Conservation (phyloP, 1,140 invertebrate genomes). For the Solen grandis region DNA sequence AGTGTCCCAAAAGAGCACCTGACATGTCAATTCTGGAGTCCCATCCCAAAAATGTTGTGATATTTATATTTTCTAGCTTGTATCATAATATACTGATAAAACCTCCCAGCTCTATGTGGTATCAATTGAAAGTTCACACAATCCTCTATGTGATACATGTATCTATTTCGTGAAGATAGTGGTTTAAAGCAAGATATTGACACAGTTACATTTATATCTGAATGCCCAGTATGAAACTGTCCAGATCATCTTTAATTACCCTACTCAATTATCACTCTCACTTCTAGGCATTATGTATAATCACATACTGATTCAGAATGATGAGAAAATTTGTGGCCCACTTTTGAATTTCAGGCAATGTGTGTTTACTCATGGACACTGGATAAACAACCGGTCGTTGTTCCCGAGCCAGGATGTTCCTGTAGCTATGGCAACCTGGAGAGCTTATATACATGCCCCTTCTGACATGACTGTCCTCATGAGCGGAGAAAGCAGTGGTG, state of each 20-base stretch:
- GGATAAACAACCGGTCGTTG: slow-evolving; percentile 81
- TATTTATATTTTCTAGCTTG: no score
- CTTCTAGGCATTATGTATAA: neutral
- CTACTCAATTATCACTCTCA: neutral
- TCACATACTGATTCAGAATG: neutral
- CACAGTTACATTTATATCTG: no score
- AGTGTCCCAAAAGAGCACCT: no score
- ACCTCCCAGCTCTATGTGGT: no score
- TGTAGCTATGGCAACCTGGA: slow-evolving; percentile 81
- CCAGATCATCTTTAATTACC: neutral
- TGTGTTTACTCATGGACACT: slow-evolving; percentile 80
- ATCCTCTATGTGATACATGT: no score
- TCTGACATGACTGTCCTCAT: slow-evolving; percentile 73
- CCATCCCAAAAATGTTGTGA: no score
- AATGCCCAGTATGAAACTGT: neutral
- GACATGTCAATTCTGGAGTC: no score
- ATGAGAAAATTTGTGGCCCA: neutral
- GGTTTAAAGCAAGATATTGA: no score
- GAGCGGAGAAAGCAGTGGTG: slow-evolving; percentile 78
- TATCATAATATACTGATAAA: no score
- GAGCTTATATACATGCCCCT: slow-evolving; percentile 72
- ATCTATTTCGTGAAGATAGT: no score
- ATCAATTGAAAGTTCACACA: no score
- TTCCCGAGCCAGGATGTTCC: slow-evolving; percentile 82
- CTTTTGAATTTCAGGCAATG: slow-evolving; percentile 62